phyloP scores from a whole-genome alignment of 2,888 invertebrate species.

The Thera britannica region DNA sequence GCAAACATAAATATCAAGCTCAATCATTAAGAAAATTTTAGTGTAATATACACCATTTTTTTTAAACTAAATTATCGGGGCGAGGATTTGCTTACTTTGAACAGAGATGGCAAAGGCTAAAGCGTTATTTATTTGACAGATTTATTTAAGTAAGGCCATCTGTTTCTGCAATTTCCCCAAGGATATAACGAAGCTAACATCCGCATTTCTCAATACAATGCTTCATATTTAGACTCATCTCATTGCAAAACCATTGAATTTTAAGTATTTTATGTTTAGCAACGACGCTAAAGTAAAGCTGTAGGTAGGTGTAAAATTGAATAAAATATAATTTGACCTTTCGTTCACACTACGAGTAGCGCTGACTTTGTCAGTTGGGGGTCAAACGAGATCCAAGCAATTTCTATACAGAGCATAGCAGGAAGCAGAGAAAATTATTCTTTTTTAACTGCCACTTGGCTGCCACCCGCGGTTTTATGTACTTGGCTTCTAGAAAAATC shows the following conservation, averaged over 20 bases:
- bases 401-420: slow-evolving; percentile 11
- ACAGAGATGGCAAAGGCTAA: no score
- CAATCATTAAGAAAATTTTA: no score
- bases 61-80: no score
- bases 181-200: slow-evolving; percentile 11
- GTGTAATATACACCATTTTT: no score
- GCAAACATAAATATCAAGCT: no score
- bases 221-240: slow-evolving; percentile 19
- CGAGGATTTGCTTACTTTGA: no score
- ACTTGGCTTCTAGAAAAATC: no score
- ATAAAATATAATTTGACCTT: slow-evolving; percentile 35
- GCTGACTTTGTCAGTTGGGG: slow-evolving; percentile 19
- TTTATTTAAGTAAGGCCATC: neutral
- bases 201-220: slow-evolving; percentile 19
- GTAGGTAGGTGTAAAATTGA: slow-evolving; percentile 37
- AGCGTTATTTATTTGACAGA: neutral
- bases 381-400: slow-evolving; percentile 20
- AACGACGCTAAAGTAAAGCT: slow-evolving; percentile 20
- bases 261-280: slow-evolving; percentile 30
- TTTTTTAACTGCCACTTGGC: neutral
- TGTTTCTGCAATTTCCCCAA: slow-evolving; percentile 12
- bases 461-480: no score
- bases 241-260: slow-evolving; percentile 24
- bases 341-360: slow-evolving; percentile 6
- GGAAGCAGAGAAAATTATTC: neutral